Conservation (phyloP, 2,113 vertebrate genomes). For the Dasyurus viverrinus region DNA sequence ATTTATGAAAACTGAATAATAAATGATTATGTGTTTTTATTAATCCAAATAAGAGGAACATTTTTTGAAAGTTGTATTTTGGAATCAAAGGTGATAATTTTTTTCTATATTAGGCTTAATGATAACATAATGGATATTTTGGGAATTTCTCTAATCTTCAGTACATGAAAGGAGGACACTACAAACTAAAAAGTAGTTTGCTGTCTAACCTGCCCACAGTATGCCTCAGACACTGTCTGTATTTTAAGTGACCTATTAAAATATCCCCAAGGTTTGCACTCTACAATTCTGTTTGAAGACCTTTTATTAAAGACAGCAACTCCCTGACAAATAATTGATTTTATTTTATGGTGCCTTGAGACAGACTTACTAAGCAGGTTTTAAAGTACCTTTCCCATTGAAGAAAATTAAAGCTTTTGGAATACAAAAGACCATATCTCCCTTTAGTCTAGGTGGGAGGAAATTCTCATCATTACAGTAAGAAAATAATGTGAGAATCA, state of each 20-base stretch:
- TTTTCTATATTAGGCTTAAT: not conserved
- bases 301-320: not conserved
- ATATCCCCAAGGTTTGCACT: not conserved
- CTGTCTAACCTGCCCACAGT: conserved; percentile 16
- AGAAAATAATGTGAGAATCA: conserved; percentile 1
- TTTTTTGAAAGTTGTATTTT: not conserved
- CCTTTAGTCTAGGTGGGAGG: not conserved
- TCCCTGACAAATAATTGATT: not conserved
- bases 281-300: not conserved
- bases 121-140: conserved; percentile 46
- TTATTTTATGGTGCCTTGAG: not conserved
- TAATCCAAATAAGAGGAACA: conserved; percentile 36
- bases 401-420: conserved; percentile 13
- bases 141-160: not conserved
- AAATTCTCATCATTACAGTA: not conserved
- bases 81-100: conserved; percentile 33
- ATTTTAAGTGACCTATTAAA: not conserved
- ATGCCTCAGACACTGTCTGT: not conserved
- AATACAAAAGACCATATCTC: not conserved
- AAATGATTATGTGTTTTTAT: not conserved
- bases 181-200: not conserved
- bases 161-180: not conserved
- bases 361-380: not conserved
- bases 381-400: conserved; percentile 18
- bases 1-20: conserved; percentile 65